Percentiles rank a stretch among this genome's conserved stretches.
Conservation (phyloP, 1,140 invertebrate genomes). For the Mya arenaria region DNA sequence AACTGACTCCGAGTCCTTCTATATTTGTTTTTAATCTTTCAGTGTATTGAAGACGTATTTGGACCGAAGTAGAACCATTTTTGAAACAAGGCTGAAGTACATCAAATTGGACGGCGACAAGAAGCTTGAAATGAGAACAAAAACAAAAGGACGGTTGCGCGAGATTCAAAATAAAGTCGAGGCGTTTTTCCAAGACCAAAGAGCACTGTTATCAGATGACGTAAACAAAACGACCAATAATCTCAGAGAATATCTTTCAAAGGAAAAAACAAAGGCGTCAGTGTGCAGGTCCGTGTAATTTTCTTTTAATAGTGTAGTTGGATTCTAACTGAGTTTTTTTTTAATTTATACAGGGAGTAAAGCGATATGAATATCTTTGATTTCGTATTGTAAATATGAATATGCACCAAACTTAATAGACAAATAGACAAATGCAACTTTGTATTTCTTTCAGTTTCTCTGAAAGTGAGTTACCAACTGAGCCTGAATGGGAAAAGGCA, state of each 20-base stretch:
- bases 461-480: slow-evolving; percentile 26
- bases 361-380: no score
- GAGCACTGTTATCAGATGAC: slow-evolving; percentile 9
- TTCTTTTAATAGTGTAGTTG: no score
- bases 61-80: slow-evolving; percentile 43
- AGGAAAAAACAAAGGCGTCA: no score
- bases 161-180: slow-evolving; percentile 58
- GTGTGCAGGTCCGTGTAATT: slow-evolving; percentile 56
- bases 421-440: no score
- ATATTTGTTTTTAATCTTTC: no score
- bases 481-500: slow-evolving; percentile 3
- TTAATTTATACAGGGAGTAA: no score
- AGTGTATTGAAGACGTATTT: slow-evolving; percentile 66
- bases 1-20: no score
- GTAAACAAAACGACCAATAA: slow-evolving; percentile 46
- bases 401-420: no score
- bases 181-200: slow-evolving; percentile 62
- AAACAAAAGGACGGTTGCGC: slow-evolving; percentile 51
- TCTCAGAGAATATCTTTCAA: slow-evolving; percentile 42
- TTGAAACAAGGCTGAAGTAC: slow-evolving; percentile 60
- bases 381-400: no score
- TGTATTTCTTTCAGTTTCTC: slow-evolving; percentile 20
- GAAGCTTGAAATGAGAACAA: slow-evolving; percentile 41
- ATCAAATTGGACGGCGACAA: slow-evolving; percentile 59
- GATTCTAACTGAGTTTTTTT: no score